Base-by-base conservation (phyloP, 2,888 invertebrate species). In the Drosophila ustulata region DNA sequence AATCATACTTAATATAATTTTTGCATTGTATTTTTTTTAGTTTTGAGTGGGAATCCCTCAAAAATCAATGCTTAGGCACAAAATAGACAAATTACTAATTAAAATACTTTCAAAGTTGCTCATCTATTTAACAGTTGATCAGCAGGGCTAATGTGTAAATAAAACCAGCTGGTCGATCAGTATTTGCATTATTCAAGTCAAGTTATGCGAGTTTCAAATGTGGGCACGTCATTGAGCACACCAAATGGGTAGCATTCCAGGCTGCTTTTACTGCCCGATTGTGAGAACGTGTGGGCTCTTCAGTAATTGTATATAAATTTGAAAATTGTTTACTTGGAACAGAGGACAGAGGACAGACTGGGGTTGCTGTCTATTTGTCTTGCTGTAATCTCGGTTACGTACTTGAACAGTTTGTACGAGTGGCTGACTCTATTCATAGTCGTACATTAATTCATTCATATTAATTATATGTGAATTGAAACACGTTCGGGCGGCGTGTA, bases 381-480 rank as follows among this genome's bases (percentile, higher is more conserved):
- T 49, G 32, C 45, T 66, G 51, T 53, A 57, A 72, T 67, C 56
- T 61, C 32, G 56, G 56, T 67, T 61, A 72, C 28, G 53, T 76
- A 70, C 71, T 71, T 76, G 62, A 75, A 52, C 26, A 51, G 65
- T 39, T 28, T 56, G 32, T 32, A 53, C 49, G 41, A 57, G 45
- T 47, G 45, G 57, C 50, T 61, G 43, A 49, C 56, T 47, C 43
- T 50, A 37, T 68, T 62, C 70, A 63, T 57, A 56, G 11, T 9
- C 18, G n/a, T 11, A 37, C 0, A 37, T 41, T n/a, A 56, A 57
- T 74, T 71, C 79, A 81, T 81, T 87, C 75, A 79, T 51, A 78
- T 80, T 85, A 88, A 88, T 83, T 89, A 82, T 71, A 76, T 80
- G 78, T 78, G 80, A 88, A 78, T 88, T 77, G 66, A 78, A 77